Conservation (phyloP, 1,140 invertebrate species). For the Solen grandis region DNA sequence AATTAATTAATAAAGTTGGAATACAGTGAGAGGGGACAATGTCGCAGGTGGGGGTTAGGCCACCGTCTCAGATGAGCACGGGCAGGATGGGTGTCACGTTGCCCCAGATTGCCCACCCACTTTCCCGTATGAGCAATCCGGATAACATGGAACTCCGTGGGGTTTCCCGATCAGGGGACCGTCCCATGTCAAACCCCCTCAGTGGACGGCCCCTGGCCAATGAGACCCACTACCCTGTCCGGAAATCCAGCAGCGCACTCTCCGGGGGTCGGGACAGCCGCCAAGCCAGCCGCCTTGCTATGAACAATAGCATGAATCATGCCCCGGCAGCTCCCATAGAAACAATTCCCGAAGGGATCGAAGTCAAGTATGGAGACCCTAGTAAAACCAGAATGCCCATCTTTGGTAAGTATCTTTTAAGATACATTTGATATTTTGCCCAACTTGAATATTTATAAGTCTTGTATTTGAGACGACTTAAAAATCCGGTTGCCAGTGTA, state of each 20-base stretch:
- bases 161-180: constrained; percentile 70
- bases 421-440: not conserved
- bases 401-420: constrained; percentile 74
- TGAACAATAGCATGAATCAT: constrained; percentile 7
- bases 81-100: constrained; percentile 58
- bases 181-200: constrained; percentile 62
- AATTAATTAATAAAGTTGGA: not conserved
- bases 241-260: constrained; percentile 64
- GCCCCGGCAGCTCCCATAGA: constrained; percentile 60
- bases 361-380: constrained; percentile 76
- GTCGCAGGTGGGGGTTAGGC: constrained; percentile 70
- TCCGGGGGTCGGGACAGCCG: constrained; percentile 61
- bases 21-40: no score
- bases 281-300: constrained; percentile 19
- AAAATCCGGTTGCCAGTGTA: no score
- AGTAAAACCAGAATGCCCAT: constrained; percentile 75
- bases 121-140: constrained; percentile 74
- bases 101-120: constrained; percentile 74
- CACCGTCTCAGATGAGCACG: constrained; percentile 63
- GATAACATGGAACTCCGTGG: constrained; percentile 75
- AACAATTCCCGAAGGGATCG: constrained; percentile 77
- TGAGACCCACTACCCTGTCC: constrained; percentile 62
- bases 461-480: no score
- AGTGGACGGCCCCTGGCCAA: constrained; percentile 71
- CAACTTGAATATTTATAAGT: no score